These are phyloP conservation scores for Rhagonycha fulva DNA, from an alignment of 2,888 invertebrate genomes.

Conservation along the genomic window DNA sequence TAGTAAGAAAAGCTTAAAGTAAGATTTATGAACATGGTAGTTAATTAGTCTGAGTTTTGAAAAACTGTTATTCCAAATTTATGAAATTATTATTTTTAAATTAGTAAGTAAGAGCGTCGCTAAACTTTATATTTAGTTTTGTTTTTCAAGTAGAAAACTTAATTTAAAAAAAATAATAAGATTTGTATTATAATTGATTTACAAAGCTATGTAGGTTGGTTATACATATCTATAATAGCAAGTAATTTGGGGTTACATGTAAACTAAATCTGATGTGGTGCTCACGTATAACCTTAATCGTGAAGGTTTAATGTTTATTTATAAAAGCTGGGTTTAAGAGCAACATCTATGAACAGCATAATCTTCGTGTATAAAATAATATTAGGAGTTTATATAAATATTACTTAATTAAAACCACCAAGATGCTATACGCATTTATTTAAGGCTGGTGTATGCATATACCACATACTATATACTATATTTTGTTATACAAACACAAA, in stretches of 20 bases:
- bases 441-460: neutral
- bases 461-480: no score
- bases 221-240: no score
- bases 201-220: no score
- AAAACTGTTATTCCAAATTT: neutral
- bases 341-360: neutral
- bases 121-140: neutral
- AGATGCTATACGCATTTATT: neutral
- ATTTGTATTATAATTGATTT: no score
- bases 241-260: neutral
- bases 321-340: neutral
- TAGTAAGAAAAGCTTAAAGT: neutral
- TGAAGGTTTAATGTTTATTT: neutral
- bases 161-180: no score
- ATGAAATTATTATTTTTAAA: neutral
- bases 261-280: neutral
- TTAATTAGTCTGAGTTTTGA: neutral
- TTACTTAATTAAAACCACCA: neutral
- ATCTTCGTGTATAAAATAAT: neutral
- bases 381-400: neutral
- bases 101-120: neutral
- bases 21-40: neutral
- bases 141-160: no score
- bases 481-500: no score
- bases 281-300: neutral